Evolutionary conservation across 2,797 vertebrate species (phyloP), one percentile per base, ranked within the genome.

Genomic region (Tokudaia tokunoshimensis): DNA sequence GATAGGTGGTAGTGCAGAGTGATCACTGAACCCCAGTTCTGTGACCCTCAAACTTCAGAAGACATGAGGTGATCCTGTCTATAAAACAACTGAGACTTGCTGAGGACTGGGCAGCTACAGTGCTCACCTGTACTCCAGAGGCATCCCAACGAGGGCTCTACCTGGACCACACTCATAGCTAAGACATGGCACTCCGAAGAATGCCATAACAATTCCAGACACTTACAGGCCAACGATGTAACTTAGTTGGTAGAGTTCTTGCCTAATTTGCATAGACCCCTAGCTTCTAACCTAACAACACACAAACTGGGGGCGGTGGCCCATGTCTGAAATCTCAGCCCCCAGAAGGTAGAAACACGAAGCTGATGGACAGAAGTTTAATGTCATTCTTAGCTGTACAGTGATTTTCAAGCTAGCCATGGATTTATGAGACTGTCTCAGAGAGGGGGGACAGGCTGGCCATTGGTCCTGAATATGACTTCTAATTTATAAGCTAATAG

Each of bases 1-100:
- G 75, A 17, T 2, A 4, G 59, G 31, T 47, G 67, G 89, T 67
- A 72, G 87, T 9, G 24, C 24, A 86, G 86, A 72, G 19, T n/a
- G 34, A 94, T 31, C 52, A 41, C 80, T 50, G 82, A 82, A 31
- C 5, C 44, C 47, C 22, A 44, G 22, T 26, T 93, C 72, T 85
- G 31, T 6, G 67, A 34, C 24, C 52, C 55, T 57, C 85, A 82
- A 91, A 92, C n/a, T 89, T 82, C 74, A 83, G 61, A 19, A 26
- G 4, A 63, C 4, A 29, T 63, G 75, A 88, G 13, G 89, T 41
- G 83, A 91, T 52, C 57, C 87, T 74, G 24, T 47, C 78, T 13
- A 90, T 11, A 22, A 91, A 92, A 91, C 37, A 59, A 79, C 76
- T 74, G 19, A 91, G 82, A 59, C 74, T 79, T 65, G 81, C 67